Conservation (phyloP, 2,113 vertebrate species). For the Mohoua ochrocephala region DNA sequence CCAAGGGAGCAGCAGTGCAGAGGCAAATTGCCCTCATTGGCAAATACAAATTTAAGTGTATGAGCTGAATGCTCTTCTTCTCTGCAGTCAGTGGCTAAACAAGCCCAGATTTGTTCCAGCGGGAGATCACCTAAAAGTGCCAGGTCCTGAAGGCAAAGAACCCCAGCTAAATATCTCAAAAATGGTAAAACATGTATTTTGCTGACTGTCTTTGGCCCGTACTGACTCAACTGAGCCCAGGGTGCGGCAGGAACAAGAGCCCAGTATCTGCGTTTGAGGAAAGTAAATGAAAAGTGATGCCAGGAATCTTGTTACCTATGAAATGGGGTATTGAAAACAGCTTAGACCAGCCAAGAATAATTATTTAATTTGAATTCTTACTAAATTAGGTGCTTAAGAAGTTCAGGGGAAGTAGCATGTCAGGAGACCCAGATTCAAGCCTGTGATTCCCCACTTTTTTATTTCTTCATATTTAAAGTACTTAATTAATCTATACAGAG, state of each 20-base stretch:
- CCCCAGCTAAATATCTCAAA: neutral
- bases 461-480: slow-evolving; percentile 37
- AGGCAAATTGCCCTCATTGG: neutral
- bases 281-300: neutral
- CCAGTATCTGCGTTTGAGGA: neutral
- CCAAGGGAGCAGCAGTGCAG: neutral
- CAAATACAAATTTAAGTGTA: neutral
- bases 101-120: neutral
- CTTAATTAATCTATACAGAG: slow-evolving; percentile 69
- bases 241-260: accelerated
- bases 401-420: neutral
- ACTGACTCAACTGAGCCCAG: neutral
- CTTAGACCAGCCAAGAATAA: neutral
- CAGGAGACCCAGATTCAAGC: neutral
- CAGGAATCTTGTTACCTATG: neutral
- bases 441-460: neutral
- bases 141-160: neutral
- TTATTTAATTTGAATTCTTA: slow-evolving; percentile 5
- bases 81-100: neutral
- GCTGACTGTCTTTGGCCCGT: neutral
- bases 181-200: neutral
- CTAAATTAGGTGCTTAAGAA: slow-evolving; percentile 28
- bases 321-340: neutral
- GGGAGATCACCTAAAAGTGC: neutral
- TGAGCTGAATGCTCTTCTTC: neutral